Conservation (phyloP, 2,888 invertebrate species). For the Calameuta pallipes region DNA sequence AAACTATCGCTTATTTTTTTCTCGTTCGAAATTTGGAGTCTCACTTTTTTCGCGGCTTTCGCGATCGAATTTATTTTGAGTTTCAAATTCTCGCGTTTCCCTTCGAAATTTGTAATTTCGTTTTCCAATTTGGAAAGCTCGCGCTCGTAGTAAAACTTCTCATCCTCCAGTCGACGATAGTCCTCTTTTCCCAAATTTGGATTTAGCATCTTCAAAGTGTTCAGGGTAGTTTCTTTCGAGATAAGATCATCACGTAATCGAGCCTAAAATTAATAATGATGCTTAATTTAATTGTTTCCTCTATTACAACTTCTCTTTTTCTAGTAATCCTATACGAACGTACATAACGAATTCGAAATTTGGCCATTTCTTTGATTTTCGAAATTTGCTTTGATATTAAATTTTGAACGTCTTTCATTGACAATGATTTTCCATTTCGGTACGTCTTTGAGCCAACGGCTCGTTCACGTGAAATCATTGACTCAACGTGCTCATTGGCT, state of each 20-base stretch:
- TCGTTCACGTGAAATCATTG: constrained; percentile 22
- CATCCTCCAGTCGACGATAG: constrained; percentile 33
- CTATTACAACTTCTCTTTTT: no score
- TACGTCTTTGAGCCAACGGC: constrained; percentile 19
- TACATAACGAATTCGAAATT: constrained; percentile 34
- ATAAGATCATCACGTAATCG: constrained; percentile 29
- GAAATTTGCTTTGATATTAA: constrained; percentile 28
- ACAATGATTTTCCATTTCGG: constrained; percentile 24
- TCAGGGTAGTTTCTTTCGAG: constrained; percentile 19
- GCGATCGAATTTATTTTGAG: not conserved
- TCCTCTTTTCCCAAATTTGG: constrained; percentile 34
- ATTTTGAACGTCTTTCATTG: constrained; percentile 24
- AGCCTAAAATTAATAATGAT: constrained; percentile 23
- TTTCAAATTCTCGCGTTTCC: not conserved
- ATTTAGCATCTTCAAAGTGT: constrained; percentile 13
- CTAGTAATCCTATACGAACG: constrained; percentile 3
- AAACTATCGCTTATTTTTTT: not conserved
- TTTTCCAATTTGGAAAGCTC: constrained; percentile 15
- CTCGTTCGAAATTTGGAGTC: not conserved
- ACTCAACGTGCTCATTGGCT: constrained; percentile 17
- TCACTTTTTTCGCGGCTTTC: not conserved
- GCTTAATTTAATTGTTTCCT: no score
- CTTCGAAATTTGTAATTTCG: constrained; percentile 4
- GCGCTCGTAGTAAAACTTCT: constrained; percentile 31
- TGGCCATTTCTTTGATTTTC: constrained; percentile 31